Base-by-base conservation (phyloP, 1,140 invertebrate genomes). In the Pogonomyrmex californicus region DNA sequence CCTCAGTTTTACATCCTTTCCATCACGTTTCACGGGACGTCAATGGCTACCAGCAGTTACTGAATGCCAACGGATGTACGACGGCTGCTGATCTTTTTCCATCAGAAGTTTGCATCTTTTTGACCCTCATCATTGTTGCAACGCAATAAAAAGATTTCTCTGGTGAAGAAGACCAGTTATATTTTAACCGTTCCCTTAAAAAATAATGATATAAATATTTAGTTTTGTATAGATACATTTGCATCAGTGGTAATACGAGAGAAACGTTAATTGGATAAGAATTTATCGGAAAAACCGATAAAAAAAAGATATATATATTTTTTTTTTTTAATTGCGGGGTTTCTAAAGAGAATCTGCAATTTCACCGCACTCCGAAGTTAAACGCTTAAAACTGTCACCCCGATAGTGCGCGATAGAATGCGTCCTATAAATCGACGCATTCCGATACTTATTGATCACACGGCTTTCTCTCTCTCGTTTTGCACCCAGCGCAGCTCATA, bases 401-500 rank as follows among this genome's bases (percentile, higher is more conserved):
- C 38, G 41, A 47, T 30, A 14, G 33, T 30, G 44, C 36, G 14
- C 36, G 63, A 68, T 68, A 38, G 62, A 68, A n/a, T 51, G 38
- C 56, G n/a, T 60, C 41, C 38, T 44, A 73, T 83, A 62, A 83
- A 83, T 73, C 54, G 68, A 58, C 68, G 75, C 76, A 56, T 82
- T 63, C 10, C 41, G 56, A 78, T 38, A 63, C 65, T 60, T 81
- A 86, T 76, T 78, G 83, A 82, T 86, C 87, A 54, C 17, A 54
- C 60, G 41, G 49, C 38, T 82, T 12, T 41, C 36, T 79, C 58
- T 51, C 17, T 33, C 54, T 62, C 36, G 76, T 73, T 89, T 79
- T 47, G 60, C 65, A 66, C 44, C 30, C 33, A 23, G 38, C 49
- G n/a, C 36, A n/a, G 49, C 81, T 87, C 81, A 90, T 90, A 90